These are phyloP conservation scores for Chesias legatella DNA, from an alignment of 2,888 invertebrate species.

Conservation along the genomic window DNA sequence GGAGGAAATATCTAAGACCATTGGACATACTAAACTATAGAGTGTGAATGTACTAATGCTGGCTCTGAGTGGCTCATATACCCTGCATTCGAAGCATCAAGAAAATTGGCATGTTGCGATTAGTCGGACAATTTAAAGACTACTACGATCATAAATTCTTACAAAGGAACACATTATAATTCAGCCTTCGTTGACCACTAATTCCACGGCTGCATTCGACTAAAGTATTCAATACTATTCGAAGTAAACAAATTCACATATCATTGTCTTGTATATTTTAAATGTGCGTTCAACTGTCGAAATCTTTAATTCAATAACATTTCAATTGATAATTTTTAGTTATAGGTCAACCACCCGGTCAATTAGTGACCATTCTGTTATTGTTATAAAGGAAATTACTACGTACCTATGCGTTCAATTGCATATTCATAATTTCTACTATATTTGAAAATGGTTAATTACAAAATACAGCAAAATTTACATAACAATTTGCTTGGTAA, in stretches of 20 bases:
- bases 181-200: slow-evolving; percentile 21
- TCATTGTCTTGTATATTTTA: slow-evolving; percentile 34
- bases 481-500: too few relatives aligned
- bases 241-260: slow-evolving; percentile 22
- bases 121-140: too few relatives aligned
- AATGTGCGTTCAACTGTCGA: slow-evolving; percentile 48
- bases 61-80: too few relatives aligned
- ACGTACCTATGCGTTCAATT: background rate
- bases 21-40: too few relatives aligned
- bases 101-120: too few relatives aligned
- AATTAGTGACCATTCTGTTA: slow-evolving; percentile 18
- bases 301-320: slow-evolving; percentile 34
- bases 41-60: too few relatives aligned
- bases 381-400: slow-evolving; percentile 14
- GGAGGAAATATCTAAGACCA: too few relatives aligned
- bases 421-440: too few relatives aligned
- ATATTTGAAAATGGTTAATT: too few relatives aligned
- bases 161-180: slow-evolving; percentile 19
- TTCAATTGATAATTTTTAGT: slow-evolving; percentile 26
- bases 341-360: slow-evolving; percentile 18
- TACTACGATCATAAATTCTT: slow-evolving; percentile 15
- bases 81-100: too few relatives aligned
- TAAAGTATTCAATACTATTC: slow-evolving; percentile 40
- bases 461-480: too few relatives aligned
- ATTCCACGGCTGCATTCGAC: slow-evolving; percentile 31